Base-by-base conservation (phyloP, 2,113 vertebrate species). In the Nannospalax galili region DNA sequence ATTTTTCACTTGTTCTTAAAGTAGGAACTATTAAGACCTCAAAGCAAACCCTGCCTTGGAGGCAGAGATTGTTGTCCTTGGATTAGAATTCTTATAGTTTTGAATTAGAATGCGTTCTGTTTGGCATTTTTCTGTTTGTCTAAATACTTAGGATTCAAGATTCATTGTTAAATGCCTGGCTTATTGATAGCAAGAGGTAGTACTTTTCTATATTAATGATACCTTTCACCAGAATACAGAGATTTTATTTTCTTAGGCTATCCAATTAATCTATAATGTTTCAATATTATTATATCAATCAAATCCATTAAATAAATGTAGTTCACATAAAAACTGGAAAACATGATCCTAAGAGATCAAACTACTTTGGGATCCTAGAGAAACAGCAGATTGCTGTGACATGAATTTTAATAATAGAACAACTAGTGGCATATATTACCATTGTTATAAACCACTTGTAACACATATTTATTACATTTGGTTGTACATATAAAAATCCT, bases 281-380 rank as follows among this genome's bases (percentile, higher is more conserved):
- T 93, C 7, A 90, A 40, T 95, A 95, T 95, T 92, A 65, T 86
- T 87, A 19, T 30, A 79, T 89, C 88, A 81, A 60, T 96, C 88
- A 94, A 93, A 90, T 65, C 16, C 70, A 67, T 93, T 84, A 58
- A 79, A 77, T 92, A 92, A 97, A 70, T 82, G 88, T 52, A 67
- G 24, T 93, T 85, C 35, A 58, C 95, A 88, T 78, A 92, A 84
- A 96, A 89, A 82, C 35, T 95, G 37, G 75, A 94, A 86, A 65
- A 73, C 7, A 45, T 86, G 48, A 91, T 93, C 32, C 40, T 94
- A 94, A 74, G 7, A 95, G 92, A 69, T 90, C 20, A 85, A 90
- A 73, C 22, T 86, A 72, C 52, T 82, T 45, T 86, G 92, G 64
- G 64, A 91, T 95, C 90, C 88, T 16, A 10, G 65, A 92, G 40